phyloP scores from a whole-genome alignment of 1,140 invertebrate species.

The Aphis craccivora region DNA sequence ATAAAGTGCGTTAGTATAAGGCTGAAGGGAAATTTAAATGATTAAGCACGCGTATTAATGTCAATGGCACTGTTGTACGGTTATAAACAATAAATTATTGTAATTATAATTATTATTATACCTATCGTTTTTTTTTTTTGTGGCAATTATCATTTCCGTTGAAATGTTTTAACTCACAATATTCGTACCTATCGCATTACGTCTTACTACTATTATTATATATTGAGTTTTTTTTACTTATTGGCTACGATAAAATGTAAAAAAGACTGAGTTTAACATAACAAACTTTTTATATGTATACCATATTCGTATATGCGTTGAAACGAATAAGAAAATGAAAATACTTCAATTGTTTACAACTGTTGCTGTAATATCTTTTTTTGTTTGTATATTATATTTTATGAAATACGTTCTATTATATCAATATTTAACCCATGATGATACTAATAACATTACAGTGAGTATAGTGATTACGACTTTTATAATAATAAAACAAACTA shows the following conservation, averaged over 20 bases:
- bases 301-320: too few species aligned
- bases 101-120: neutral
- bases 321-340: neutral
- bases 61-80: neutral
- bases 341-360: neutral
- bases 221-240: neutral
- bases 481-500: neutral
- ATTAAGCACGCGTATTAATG: neutral
- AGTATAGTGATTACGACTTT: neutral
- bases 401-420: neutral
- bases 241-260: constrained; percentile 8
- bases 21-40: neutral
- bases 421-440: neutral
- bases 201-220: neutral
- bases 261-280: neutral
- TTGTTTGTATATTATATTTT: neutral
- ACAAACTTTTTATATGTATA: neutral
- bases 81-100: neutral
- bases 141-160: neutral
- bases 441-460: neutral
- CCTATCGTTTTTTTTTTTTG: neutral
- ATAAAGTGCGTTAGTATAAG: neutral
- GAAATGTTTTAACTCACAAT: neutral
- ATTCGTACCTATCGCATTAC: neutral
- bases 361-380: neutral